A percentile compares a stretch with the other conserved stretches of the same genome.
These are phyloP conservation scores for Lamellibrachia luymesi DNA, from an alignment of 1,140 invertebrate genomes.

Conservation along the genomic window DNA sequence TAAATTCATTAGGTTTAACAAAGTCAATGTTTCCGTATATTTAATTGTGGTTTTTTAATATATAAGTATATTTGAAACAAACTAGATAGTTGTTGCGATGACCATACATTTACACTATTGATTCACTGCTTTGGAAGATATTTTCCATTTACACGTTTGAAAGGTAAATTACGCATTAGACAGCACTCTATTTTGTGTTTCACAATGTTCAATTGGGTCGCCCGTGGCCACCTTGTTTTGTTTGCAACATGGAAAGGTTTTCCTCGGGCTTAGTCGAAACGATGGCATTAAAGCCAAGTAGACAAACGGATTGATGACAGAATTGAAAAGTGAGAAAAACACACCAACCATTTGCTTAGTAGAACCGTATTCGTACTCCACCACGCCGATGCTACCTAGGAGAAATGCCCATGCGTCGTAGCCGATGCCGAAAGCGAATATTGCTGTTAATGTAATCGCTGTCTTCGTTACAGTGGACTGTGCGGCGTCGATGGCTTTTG, in stretches of 20 bases:
- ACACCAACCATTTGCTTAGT: slow-evolving; percentile 13
- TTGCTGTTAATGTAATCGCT: slow-evolving; percentile 14
- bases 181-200: too few relatives aligned
- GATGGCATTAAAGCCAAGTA: slow-evolving; percentile 16
- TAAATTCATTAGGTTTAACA: too few relatives aligned
- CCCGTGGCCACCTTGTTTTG: too few relatives aligned
- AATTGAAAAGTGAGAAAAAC: slow-evolving; percentile 21
- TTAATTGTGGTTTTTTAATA: too few relatives aligned
- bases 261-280: neutral
- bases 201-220: too few relatives aligned
- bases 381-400: neutral
- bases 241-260: neutral
- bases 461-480: slow-evolving; percentile 17
- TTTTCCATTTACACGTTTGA: too few relatives aligned
- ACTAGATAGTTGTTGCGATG: too few relatives aligned
- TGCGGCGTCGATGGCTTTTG: neutral
- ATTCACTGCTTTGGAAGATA: too few relatives aligned
- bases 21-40: too few relatives aligned
- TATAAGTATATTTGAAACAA: too few relatives aligned
- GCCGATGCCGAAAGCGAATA: slow-evolving; percentile 10
- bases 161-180: too few relatives aligned
- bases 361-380: neutral
- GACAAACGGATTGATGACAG: slow-evolving; percentile 14
- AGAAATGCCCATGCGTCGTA: slow-evolving; percentile 10
- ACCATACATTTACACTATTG: too few relatives aligned